phyloP scores from a whole-genome alignment of 1,140 invertebrate species.

The Trialeurodes vaporariorum region DNA sequence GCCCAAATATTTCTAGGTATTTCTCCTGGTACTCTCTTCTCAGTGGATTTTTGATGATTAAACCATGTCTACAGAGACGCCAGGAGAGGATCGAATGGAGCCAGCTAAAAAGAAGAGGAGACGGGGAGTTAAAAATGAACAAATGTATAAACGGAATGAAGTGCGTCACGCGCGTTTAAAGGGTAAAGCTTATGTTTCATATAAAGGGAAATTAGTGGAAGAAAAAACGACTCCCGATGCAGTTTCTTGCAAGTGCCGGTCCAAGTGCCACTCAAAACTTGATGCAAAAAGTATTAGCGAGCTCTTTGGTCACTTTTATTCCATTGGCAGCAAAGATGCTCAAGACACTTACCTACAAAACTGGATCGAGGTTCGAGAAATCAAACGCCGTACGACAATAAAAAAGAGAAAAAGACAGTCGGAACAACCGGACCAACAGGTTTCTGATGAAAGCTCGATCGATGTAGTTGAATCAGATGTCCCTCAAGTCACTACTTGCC shows the following conservation, averaged over 20 bases:
- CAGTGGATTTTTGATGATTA: too few species aligned
- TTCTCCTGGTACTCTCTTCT: too few species aligned
- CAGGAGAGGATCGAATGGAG: neutral
- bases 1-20: too few species aligned
- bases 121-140: neutral
- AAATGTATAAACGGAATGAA: neutral
- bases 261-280: neutral
- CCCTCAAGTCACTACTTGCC: neutral
- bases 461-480: neutral
- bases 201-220: neutral
- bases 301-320: neutral
- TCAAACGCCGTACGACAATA: neutral
- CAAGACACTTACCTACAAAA: neutral
- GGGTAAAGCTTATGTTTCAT: neutral
- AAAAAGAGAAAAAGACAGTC: neutral
- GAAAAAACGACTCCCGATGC: neutral
- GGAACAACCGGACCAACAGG: neutral
- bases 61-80: too few species aligned
- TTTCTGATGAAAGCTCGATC: neutral
- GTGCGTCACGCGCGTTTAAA: neutral
- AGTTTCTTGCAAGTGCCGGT: neutral
- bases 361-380: neutral
- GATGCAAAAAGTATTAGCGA: neutral
- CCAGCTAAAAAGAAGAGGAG: neutral
- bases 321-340: neutral